These are phyloP conservation scores for Psilopogon haemacephalus DNA, from an alignment of 2,113 vertebrate genomes.

Conservation along the genomic window DNA sequence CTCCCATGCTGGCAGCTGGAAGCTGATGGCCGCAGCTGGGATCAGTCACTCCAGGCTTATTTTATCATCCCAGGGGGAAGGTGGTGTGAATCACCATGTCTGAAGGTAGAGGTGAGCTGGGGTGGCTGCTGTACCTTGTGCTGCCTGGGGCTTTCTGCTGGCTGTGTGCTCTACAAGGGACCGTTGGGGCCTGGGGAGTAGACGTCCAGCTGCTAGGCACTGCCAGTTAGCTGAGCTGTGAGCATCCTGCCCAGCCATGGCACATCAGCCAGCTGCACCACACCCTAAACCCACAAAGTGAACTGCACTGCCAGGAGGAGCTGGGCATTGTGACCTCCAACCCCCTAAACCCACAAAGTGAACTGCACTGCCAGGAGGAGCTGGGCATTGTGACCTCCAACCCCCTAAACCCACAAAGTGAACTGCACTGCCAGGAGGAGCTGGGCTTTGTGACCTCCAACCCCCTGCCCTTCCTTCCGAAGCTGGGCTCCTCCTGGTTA, in stretches of 20 bases:
- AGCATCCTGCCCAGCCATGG: background rate
- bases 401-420: background rate
- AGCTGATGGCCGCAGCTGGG: background rate
- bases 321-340: fast-evolving
- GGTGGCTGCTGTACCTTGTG: background rate
- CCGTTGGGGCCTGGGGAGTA: background rate
- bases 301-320: background rate
- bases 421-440: background rate
- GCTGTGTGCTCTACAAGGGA: background rate
- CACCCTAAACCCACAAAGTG: background rate
- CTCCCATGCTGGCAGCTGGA: background rate
- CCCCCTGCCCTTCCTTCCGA: background rate
- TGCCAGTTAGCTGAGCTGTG: background rate
- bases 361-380: background rate
- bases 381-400: fast-evolving
- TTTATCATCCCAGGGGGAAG: background rate
- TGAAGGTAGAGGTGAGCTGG: background rate
- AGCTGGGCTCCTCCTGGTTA: background rate
- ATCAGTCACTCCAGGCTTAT: background rate
- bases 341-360: background rate
- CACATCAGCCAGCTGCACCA: fast-evolving
- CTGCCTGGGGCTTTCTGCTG: background rate
- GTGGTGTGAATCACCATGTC: background rate
- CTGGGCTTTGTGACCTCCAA: fast-evolving
- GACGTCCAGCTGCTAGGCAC: background rate